These are phyloP conservation scores for Morone saxatilis DNA, from an alignment of 2,113 vertebrate species.

Conservation along the genomic window DNA sequence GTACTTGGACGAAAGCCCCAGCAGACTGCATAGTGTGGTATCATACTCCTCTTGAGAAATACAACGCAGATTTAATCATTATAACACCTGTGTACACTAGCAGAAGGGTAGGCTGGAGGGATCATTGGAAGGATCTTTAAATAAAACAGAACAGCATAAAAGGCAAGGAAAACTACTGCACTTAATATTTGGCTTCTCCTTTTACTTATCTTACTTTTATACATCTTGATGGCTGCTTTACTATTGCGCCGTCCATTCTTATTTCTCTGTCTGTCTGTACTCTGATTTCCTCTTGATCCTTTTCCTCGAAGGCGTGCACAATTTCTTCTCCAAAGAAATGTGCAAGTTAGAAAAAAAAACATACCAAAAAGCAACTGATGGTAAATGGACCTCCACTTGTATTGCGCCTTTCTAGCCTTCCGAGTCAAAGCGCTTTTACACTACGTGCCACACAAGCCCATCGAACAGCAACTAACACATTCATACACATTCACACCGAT, in stretches of 20 bases:
- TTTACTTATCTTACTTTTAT: not conserved
- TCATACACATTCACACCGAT: too few relatives aligned
- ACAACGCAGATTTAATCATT: conserved; percentile 11
- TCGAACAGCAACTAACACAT: too few relatives aligned
- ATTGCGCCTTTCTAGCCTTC: too few relatives aligned
- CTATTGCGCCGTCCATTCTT: not conserved
- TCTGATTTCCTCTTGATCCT: not conserved
- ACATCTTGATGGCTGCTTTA: not conserved
- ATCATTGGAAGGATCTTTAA: not conserved
- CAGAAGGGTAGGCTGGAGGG: conserved; percentile 1
- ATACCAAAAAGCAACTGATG: too few relatives aligned
- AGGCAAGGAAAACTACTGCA: too few relatives aligned
- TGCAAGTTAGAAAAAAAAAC: too few relatives aligned
- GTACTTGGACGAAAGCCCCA: not conserved
- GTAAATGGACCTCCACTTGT: too few relatives aligned
- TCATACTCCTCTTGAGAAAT: conserved; percentile 4
- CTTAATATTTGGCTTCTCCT: not conserved
- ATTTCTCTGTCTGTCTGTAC: not conserved
- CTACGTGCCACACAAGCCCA: too few relatives aligned
- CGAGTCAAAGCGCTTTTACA: too few relatives aligned
- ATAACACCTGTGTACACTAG: conserved; percentile 15
- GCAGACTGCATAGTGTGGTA: conserved; percentile 4
- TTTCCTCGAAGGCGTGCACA: not conserved
- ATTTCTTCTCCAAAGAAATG: too few relatives aligned
- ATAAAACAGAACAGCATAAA: conserved; percentile 20